Evolutionary conservation across 2,113 vertebrate genomes (phyloP).

Genomic region (Thinocorus orbignyianus): DNA sequence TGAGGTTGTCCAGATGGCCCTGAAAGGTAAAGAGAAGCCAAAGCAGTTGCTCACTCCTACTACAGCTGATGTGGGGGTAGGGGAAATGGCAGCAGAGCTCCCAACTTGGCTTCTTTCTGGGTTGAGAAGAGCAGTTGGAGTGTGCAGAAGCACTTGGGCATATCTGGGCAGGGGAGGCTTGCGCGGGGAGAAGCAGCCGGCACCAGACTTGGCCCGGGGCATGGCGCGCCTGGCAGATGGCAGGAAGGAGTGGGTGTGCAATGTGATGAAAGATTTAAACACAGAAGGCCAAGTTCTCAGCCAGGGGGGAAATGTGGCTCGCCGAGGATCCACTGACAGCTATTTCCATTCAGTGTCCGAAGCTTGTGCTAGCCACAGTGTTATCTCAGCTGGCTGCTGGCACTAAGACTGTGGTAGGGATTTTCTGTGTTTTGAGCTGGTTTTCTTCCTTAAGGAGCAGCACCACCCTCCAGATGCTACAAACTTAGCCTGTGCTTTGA

Average conservation of each 20-base stretch:
- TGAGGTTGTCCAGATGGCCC: constrained; percentile 58
- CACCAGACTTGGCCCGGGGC: constrained; percentile 52
- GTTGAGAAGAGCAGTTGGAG: constrained; percentile 50
- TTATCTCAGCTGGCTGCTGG: background rate
- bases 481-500: background rate
- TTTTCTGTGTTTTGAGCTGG: background rate
- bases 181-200: constrained; percentile 16
- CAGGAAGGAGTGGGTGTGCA: constrained; percentile 27
- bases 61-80: constrained; percentile 46
- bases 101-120: constrained; percentile 6
- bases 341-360: background rate
- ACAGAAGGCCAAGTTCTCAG: constrained; percentile 47
- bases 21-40: constrained; percentile 28
- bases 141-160: constrained; percentile 10
- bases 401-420: background rate
- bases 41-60: constrained; percentile 10
- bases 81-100: constrained; percentile 24
- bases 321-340: background rate
- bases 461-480: background rate
- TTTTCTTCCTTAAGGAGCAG: background rate
- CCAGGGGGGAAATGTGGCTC: background rate
- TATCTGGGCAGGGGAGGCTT: constrained; percentile 8
- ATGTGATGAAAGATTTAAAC: background rate
- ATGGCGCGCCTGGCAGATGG: constrained; percentile 42
- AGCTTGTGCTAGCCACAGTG: background rate